These are phyloP conservation scores for Clarias magur DNA, from an alignment of 2,113 vertebrate genomes.

Conservation along the genomic window DNA sequence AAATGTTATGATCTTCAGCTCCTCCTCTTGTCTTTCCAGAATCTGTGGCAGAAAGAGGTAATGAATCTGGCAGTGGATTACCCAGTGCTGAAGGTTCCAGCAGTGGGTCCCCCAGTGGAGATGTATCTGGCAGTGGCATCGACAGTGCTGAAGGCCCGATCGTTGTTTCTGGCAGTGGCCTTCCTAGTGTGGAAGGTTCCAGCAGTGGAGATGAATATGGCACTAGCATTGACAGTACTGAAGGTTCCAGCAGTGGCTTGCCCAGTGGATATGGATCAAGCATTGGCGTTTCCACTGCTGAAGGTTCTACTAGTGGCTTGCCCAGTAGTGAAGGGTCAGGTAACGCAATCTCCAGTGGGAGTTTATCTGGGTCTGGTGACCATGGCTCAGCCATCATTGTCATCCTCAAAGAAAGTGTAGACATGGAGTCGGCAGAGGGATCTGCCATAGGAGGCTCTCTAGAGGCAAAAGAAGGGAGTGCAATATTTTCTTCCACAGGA, in stretches of 20 bases:
- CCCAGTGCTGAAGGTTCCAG: constrained; percentile 21
- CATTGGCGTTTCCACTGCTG: constrained; percentile 41
- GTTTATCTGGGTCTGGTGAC: constrained; percentile 53
- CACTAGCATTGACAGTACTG: constrained; percentile 23
- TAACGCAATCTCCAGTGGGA: constrained; percentile 48
- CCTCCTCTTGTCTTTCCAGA: constrained; percentile 66
- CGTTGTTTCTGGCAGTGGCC: not conserved
- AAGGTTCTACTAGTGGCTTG: constrained; percentile 59
- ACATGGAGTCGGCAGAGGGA: constrained; percentile 54
- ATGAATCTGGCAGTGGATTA: constrained; percentile 30
- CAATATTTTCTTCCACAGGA: constrained; percentile 45
- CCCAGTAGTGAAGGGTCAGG: constrained; percentile 64
- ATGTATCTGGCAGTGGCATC: constrained; percentile 33
- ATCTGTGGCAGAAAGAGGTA: constrained; percentile 57
- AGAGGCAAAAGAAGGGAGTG: constrained; percentile 60
- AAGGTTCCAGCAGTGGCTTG: constrained; percentile 61
- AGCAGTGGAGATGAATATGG: constrained; percentile 52
- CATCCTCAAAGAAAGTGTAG: constrained; percentile 47
- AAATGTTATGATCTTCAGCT: constrained; percentile 60
- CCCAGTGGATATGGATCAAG: constrained; percentile 62
- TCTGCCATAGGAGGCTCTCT: constrained; percentile 58
- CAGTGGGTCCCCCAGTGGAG: constrained; percentile 28
- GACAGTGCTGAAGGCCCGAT: constrained; percentile 13
- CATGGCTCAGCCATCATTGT: constrained; percentile 60
- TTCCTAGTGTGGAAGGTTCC: constrained; percentile 44